Evolutionary conservation across 2,113 vertebrate genomes (phyloP), one percentile per base, ranked within the genome.

Genomic region (Anas platyrhynchos): DNA sequence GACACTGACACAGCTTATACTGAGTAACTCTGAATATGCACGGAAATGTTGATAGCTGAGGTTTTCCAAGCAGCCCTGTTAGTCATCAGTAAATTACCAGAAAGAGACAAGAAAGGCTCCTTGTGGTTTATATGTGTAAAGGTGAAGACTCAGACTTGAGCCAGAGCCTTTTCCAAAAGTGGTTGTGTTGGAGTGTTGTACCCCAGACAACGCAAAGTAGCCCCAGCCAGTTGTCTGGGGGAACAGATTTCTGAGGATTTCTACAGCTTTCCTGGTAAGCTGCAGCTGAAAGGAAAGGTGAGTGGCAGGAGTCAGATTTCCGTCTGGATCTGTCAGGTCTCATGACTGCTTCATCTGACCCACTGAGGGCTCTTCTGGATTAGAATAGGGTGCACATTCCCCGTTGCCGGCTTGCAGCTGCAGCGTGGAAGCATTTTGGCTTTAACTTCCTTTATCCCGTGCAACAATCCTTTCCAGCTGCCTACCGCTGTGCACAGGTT

Each of bases 151-250:
- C 48, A 82, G 32, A 31, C 21, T 48, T 20, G 61, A 63, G 27
- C 8, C n/a, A 56, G 32, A 21, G 22, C 16, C 34, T 54, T 50
- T 63, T 46, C 20, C 17, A 20, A 18, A 75, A 44, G 32, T 7
- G 3, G 22, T 10, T 69, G 8, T 29, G 23, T 21, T 32, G 16
- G 14, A 65, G 25, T 16, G 3, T 36, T 12, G 21, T 43, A 38
- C 14, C 7, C 7, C 20, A 76, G 48, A 31, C 69, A 75, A 18
- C 6, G 16, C 18, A 10, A 7, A 6, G 44, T 44, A 58, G 27
- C 23, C 17, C 34, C 17, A 32, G 3, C 2, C 5, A 1, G 4
- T 38, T 73, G 16, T 59, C 18, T 2, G 2, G 34, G 31, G 31
- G 44, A 36, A 48, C 2, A 5, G 63, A 56, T 38, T 94, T 86